Evolutionary conservation across 2,888 invertebrate genomes (phyloP).

Genomic region (Phalangium opilio): DNA sequence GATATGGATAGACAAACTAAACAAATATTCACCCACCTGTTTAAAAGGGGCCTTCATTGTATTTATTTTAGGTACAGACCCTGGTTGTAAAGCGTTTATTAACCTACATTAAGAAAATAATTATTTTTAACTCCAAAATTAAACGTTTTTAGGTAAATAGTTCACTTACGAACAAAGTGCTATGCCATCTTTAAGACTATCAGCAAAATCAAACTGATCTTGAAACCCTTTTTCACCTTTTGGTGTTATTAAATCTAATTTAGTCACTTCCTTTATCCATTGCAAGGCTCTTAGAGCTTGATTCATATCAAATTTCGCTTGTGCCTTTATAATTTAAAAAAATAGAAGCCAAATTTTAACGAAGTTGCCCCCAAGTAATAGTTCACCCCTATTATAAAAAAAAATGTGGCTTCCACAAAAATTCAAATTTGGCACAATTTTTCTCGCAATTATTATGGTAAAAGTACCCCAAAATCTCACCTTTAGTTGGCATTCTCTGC

Average conservation of each 20-base stretch:
- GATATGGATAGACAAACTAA: no score
- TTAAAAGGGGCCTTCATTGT: slow-evolving; percentile 31
- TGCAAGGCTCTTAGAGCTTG: slow-evolving; percentile 33
- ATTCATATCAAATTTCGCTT: slow-evolving; percentile 36
- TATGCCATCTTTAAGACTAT: slow-evolving; percentile 35
- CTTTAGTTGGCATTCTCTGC: slow-evolving; percentile 33
- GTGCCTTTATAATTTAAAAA: slow-evolving; percentile 30
- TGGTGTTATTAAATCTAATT: slow-evolving; percentile 25
- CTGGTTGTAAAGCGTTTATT: slow-evolving; percentile 30
- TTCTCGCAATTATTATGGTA: no score
- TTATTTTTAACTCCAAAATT: background rate
- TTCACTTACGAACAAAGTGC: slow-evolving; percentile 35
- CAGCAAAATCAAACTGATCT: slow-evolving; percentile 33
- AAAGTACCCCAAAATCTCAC: slow-evolving; percentile 21
- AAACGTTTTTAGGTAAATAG: background rate
- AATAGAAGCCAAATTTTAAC: no score
- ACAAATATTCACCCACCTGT: slow-evolving; percentile 24
- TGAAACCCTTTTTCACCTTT: slow-evolving; percentile 26
- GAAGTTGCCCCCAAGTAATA: no score
- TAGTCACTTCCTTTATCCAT: slow-evolving; percentile 35
- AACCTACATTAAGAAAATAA: slow-evolving; percentile 23
- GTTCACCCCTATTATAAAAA: no score
- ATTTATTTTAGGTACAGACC: slow-evolving; percentile 30
- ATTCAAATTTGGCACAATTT: no score
- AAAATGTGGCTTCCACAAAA: no score